phyloP scores from a whole-genome alignment of 2,113 vertebrate genomes.

The Shinisaurus crocodilurus region DNA sequence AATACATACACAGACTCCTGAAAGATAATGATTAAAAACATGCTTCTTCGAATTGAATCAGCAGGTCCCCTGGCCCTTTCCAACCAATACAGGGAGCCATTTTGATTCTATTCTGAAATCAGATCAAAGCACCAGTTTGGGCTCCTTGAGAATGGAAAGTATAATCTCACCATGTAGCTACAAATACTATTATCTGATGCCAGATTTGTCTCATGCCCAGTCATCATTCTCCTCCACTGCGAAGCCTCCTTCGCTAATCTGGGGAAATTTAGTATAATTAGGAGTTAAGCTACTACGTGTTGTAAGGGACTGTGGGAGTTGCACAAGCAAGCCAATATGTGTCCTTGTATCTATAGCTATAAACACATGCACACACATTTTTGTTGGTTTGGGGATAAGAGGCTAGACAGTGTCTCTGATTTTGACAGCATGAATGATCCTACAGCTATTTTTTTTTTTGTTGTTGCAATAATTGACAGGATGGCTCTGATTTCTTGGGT shows the following conservation, averaged over 20 bases:
- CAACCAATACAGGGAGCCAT: slow-evolving; percentile 12
- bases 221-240: background rate
- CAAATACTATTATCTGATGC: background rate
- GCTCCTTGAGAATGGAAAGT: background rate
- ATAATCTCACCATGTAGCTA: background rate
- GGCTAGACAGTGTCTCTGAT: slow-evolving; percentile 45
- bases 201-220: slow-evolving; percentile 1
- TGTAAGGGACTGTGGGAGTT: slow-evolving; percentile 24
- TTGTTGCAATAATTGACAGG: background rate
- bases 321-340: slow-evolving; percentile 27
- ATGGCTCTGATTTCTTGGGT: no score
- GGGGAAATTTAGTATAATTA: background rate
- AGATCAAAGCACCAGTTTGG: background rate
- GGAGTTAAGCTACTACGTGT: background rate
- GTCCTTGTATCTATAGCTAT: background rate
- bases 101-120: slow-evolving; percentile 9
- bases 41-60: background rate
- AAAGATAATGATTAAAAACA: slow-evolving; percentile 21
- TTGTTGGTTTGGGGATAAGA: slow-evolving; percentile 32
- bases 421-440: slow-evolving; percentile 40
- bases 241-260: background rate
- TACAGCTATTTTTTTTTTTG: background rate
- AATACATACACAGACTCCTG: background rate
- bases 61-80: background rate
- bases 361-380: background rate